Percentiles rank a stretch among this genome's conserved stretches.
Conservation (phyloP, 2,113 vertebrate species). For the Glaucomys volans region DNA sequence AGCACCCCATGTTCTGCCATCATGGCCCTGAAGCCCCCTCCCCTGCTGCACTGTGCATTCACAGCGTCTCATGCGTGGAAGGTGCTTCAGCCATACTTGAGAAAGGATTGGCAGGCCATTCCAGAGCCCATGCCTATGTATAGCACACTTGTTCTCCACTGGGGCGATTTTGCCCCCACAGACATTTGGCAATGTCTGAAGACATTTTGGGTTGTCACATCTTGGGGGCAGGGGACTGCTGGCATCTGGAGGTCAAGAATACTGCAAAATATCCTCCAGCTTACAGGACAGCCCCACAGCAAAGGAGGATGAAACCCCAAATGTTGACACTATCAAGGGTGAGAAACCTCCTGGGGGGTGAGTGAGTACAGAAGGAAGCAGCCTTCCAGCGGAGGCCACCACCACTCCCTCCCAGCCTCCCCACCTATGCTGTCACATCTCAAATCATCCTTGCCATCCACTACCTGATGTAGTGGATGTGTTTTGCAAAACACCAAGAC, state of each 20-base stretch:
- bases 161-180: neutral
- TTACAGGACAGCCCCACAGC: neutral
- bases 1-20: neutral
- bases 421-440: neutral
- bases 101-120: rapidly evolving
- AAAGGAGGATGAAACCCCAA: neutral
- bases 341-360: neutral
- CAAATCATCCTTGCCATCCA: neutral
- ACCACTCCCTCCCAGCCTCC: rapidly evolving
- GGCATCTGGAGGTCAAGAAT: neutral
- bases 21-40: neutral
- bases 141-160: neutral
- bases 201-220: neutral
- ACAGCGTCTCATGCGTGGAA: neutral
- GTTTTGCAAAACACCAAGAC: neutral
- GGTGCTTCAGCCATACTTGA: neutral
- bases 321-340: neutral
- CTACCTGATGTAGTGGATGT: no score
- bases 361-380: rapidly evolving
- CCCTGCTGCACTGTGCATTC: neutral
- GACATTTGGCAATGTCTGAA: neutral
- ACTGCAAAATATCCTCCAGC: neutral
- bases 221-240: neutral
- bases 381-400: neutral
- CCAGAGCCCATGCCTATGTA: neutral